Evolutionary conservation across 1,140 invertebrate species (phyloP).

Genomic region (Eupeodes corollae): DNA sequence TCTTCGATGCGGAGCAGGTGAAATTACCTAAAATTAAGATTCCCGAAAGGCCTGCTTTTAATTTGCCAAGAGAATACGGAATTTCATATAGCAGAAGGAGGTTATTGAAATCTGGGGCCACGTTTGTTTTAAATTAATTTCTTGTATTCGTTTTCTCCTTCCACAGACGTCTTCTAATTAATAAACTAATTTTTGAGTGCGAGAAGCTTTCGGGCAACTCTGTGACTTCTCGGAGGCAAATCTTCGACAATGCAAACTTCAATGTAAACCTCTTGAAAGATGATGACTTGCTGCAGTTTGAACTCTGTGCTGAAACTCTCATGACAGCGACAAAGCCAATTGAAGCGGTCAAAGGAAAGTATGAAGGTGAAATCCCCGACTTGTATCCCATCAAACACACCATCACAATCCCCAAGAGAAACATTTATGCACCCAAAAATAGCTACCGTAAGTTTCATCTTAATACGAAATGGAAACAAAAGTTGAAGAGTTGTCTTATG

Average conservation of each 20-base stretch:
- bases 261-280: constrained; percentile 49
- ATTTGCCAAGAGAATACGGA: constrained; percentile 59
- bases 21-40: constrained; percentile 63
- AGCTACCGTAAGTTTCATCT: constrained; percentile 55
- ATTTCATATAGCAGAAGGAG: constrained; percentile 56
- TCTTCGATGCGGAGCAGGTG: constrained; percentile 67
- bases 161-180: constrained; percentile 54
- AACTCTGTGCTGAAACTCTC: constrained; percentile 49
- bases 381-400: constrained; percentile 59
- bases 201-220: constrained; percentile 47
- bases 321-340: constrained; percentile 52
- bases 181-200: constrained; percentile 58
- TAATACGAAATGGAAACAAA: constrained; percentile 1
- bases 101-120: constrained; percentile 18
- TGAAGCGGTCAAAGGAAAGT: constrained; percentile 40
- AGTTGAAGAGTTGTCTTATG: neutral
- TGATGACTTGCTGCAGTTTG: constrained; percentile 50
- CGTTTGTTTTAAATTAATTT: too few relatives aligned
- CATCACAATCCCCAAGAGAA: constrained; percentile 50
- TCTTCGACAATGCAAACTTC: constrained; percentile 45
- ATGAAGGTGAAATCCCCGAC: constrained; percentile 47
- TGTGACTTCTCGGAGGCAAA: constrained; percentile 42
- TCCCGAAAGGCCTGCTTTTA: constrained; percentile 53
- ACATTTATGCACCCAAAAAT: constrained; percentile 52
- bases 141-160: constrained; percentile 26